Percentiles rank a stretch among this genome's conserved stretches.
These are phyloP conservation scores for Actinia equina DNA, from an alignment of 64 coral and sea anemone species.

Conservation along the genomic window DNA sequence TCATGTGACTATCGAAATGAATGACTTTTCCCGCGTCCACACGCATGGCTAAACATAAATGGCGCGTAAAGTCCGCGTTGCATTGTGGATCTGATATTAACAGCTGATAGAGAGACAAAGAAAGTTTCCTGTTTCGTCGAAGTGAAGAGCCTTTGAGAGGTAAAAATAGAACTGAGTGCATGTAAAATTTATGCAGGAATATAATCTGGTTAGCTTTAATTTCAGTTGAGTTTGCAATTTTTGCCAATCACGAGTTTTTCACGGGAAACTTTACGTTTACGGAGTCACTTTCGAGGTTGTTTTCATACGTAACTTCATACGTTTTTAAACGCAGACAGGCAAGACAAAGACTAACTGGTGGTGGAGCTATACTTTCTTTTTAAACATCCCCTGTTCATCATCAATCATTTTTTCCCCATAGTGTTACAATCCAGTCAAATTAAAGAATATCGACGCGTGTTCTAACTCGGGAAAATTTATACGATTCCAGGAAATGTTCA, in stretches of 20 bases:
- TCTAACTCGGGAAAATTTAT: not conserved
- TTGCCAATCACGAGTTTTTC: not conserved
- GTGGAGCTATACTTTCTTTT: not conserved
- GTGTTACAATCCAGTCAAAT: not conserved
- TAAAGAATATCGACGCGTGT: not conserved
- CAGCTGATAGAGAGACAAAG: constrained; percentile 1
- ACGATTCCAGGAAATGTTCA: constrained; percentile 3
- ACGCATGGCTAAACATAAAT: constrained; percentile 43
- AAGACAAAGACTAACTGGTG: not conserved
- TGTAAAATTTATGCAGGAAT: constrained; percentile 8
- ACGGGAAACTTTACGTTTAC: not conserved
- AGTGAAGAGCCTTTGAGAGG: not conserved
- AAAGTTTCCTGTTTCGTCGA: constrained; percentile 1
- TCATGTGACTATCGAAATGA: constrained; percentile 79
- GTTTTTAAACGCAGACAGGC: constrained; percentile 15
- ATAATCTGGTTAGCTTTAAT: not conserved
- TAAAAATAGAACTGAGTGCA: constrained; percentile 9
- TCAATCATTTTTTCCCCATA: not conserved
- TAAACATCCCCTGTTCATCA: not conserved
- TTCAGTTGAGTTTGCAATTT: not conserved
- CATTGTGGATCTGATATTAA: constrained; percentile 31
- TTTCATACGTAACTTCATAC: not conserved
- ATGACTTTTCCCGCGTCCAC: constrained; percentile 86
- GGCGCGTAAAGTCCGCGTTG: constrained; percentile 62
- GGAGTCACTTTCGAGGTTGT: not conserved